phyloP scores from a whole-genome alignment of 2,113 vertebrate genomes.

The Ancistrus triradiatus region DNA sequence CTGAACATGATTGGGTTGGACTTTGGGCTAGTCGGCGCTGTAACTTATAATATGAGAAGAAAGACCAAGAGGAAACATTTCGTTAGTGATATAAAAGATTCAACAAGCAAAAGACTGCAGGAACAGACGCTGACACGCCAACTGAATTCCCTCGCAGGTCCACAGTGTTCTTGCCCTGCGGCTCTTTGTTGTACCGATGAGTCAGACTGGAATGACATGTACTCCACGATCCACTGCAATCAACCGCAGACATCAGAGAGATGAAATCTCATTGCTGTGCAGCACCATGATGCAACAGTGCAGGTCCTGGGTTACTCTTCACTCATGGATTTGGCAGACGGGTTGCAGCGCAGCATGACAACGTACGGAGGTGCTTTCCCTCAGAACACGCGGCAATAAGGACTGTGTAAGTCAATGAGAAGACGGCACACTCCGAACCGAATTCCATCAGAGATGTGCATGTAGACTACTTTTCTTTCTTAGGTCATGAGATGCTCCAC shows the following conservation, averaged over 20 bases:
- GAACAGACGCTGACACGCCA: too few relatives aligned
- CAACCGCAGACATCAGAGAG: slow-evolving; percentile 43
- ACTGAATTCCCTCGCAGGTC: neutral
- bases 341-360: neutral
- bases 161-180: neutral
- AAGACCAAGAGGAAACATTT: too few relatives aligned
- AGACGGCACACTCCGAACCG: too few relatives aligned
- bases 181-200: slow-evolving; percentile 3
- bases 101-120: too few relatives aligned
- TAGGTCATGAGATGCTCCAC: neutral
- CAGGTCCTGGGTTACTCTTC: neutral
- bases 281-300: slow-evolving; percentile 10
- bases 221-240: slow-evolving; percentile 26
- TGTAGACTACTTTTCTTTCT: neutral
- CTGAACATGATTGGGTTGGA: too few relatives aligned
- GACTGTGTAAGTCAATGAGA: too few relatives aligned
- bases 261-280: slow-evolving; percentile 29
- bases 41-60: too few relatives aligned
- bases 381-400: too few relatives aligned
- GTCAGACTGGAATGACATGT: slow-evolving; percentile 13
- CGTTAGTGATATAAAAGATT: too few relatives aligned
- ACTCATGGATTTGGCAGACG: neutral
- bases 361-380: too few relatives aligned
- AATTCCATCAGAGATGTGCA: too few relatives aligned
- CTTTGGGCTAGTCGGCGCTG: too few relatives aligned